Evolutionary conservation across 2,113 vertebrate genomes (phyloP), one percentile per base, ranked within the genome.

Genomic region (Lepisosteus osseus): DNA sequence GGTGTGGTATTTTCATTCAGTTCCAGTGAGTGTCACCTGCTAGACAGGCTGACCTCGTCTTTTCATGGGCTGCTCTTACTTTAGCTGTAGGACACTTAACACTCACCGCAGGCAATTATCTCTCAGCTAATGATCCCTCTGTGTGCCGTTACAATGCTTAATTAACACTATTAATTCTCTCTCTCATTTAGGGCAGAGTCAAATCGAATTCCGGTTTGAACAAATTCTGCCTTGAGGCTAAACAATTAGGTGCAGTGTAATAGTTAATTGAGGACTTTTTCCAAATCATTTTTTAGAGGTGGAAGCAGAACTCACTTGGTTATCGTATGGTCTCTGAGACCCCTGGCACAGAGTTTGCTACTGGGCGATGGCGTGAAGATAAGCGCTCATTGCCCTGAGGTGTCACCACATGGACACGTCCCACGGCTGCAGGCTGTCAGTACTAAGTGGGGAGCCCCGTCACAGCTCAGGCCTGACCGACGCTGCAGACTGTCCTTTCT

Each of bases 21-120:
- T 64, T 51, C 61, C 15, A 12, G 15, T 3, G 12, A n/a, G 14
- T 9, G 55, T n/a, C 15, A 15, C 17, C 41, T 17, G 1, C 9
- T 11, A 43, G 61, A 29, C 44, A 64, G 69, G 9, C 2, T 40
- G 68, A n/a, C 45, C 44, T 40, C 40, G 0, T 11, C 14, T 61
- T 65, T 40, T 29, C 7, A 44, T 29, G 4, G 8, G 6, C 29
- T 62, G n/a, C 54, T 54, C 14, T 67, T 43, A 11, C n/a, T 72
- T 66, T 14, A 57, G 63, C 51, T 62, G 65, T 54, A 45, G 54
- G 71, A 15, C 54, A 13, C 42, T 14, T 17, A 67, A 57, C 47
- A 6, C 17, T 72, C 7, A 55, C 54, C 66, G 57, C 42, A 72
- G 63, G 45, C 63, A 47, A 44, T 72, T 40, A 72, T 17, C 71